Evolutionary conservation across 1,140 invertebrate species (phyloP), one percentile per base, ranked within the genome.

Genomic region (Choristoneura fumiferana): DNA sequence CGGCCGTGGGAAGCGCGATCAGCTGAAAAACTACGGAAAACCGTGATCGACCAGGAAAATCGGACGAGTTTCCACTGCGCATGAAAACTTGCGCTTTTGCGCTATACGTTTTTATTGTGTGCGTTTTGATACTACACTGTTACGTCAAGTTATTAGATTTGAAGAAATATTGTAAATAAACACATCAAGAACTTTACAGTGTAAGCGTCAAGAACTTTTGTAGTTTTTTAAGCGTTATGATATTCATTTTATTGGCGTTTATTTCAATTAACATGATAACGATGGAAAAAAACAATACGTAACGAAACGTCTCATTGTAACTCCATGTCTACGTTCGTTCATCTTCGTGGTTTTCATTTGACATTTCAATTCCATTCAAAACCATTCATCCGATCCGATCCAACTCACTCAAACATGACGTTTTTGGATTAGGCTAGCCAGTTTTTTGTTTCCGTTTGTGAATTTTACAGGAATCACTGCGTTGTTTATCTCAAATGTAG

Each of bases 1-100:
- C 83, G 77, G 71, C 82, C 71, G 77, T 73, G 63, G 78, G 78
- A 81, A 80, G 78, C 83, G 85, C 82, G 78, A 86, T 85, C 85
- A 88, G 85, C 85, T 88, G 83, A 85, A 88, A 83, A 86, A 87
- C 81, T 85, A 84, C 83, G 72, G 81, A 79, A 74, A 81, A 82
- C 79, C 73, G 72, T 71, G 75, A 87, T 87, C 86, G 84, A 87
- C 84, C 86, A 84, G 84, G 71, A 64, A 73, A 71, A 76, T 70
- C 45, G 58, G 69, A 69, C 63, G 72, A 75, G 68, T 75, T 66
- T 78, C 67, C 81, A 86, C 78, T 89, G 86, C 86, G 86, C 86
- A 89, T 82, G 81, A 81, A 84, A 83, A 85, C 81, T 84, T 79
- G 81, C 82, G 83, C 80, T 78, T 70, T 73, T 78, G 69, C 70